Evolutionary conservation across 2,797 vertebrate genomes (phyloP), one percentile per base, ranked within the genome.

Genomic region (Zenarchopterus dispar): DNA sequence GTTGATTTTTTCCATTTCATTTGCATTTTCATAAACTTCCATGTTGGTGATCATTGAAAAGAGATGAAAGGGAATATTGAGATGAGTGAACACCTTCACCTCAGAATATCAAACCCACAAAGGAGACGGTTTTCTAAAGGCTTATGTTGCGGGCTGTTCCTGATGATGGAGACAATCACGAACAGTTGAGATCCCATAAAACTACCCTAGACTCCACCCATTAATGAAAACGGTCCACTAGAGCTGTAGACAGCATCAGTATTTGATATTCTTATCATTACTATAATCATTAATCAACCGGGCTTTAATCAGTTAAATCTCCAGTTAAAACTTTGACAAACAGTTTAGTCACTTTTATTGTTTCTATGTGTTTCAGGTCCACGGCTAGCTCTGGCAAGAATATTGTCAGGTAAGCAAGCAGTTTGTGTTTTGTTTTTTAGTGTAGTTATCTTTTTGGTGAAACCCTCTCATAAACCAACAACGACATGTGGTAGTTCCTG

Each of bases 331-430:
- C 19, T 2, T 33, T 65, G 44, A 71, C 31, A 50, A 48, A 48
- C 67, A 61, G 58, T 36, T 68, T 67, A 80, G 86, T 90, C 67
- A 91, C 76, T 64, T 26, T 36, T 76, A 65, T 69, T 84, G 70
- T 88, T 75, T 82, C 74, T 73, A 78, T 93, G 87, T 90, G 81
- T 93, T 91, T 62, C 89, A 95, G 92, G 91, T 92, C 88, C 89
- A 9, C 57, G 56, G 70, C 68, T 93, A 86, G 91, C 87, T 89
- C 89, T 95, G 88, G 91, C 92, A 86, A 92, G 92, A 89, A 92
- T 94, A 84, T 88, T 95, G 89, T 93, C 93, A 94, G 94, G 92
- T 95, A 93, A 94, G 90, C 75, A 82, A 91, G 83, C 80, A 75
- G 70, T 57, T 43, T 70, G 56, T 78, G 28, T 44, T 67, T 47